Conservation (phyloP, 2,113 vertebrate species). For the Lepus europaeus region DNA sequence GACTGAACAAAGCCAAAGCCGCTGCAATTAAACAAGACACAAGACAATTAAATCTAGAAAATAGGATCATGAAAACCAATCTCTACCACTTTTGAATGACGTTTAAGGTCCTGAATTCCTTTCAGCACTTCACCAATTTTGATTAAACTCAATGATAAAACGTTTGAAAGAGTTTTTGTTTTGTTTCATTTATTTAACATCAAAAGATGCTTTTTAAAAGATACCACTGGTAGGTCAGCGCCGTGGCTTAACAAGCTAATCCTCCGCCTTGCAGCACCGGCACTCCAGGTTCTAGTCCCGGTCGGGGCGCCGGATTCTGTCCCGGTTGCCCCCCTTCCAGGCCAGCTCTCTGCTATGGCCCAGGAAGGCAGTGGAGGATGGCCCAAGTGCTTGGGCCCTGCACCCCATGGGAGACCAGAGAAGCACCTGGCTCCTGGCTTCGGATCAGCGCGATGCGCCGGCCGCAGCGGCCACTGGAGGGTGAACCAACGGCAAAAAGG, state of each 20-base stretch:
- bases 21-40: neutral
- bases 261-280: too few species aligned
- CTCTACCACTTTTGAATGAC: neutral
- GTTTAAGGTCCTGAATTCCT: conserved; percentile 1
- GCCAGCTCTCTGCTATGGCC: too few species aligned
- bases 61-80: neutral
- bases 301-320: too few species aligned
- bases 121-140: neutral
- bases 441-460: too few species aligned
- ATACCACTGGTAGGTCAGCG: neutral
- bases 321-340: too few species aligned
- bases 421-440: too few species aligned
- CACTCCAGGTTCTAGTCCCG: too few species aligned
- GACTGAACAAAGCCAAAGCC: neutral
- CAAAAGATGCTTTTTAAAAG: neutral
- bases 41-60: conserved; percentile 46
- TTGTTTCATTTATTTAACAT: conserved; percentile 12
- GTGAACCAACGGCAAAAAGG: neutral
- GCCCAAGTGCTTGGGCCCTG: too few species aligned
- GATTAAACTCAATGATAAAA: conserved; percentile 29
- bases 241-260: too few species aligned
- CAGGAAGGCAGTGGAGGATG: too few species aligned
- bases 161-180: conserved; percentile 20
- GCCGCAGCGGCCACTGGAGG: too few species aligned
- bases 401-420: too few species aligned